Evolutionary conservation across 2,888 invertebrate genomes (phyloP), one percentile per base, ranked within the genome.

Genomic region (Oxyteleia sp.): DNA sequence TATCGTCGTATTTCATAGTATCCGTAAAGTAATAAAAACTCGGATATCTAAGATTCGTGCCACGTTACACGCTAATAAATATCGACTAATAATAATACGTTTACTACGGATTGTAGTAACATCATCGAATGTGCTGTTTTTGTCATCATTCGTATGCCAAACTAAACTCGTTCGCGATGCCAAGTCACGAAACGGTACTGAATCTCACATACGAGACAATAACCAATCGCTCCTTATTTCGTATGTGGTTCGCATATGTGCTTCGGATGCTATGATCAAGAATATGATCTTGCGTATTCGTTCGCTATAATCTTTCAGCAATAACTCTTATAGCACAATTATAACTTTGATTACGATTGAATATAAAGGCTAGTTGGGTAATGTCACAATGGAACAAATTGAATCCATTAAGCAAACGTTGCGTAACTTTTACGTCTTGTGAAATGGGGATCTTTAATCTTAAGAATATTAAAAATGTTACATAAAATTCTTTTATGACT

Each of bases 181-280:
- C 55, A 55, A 55, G 55, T 55, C 55, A 55, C 55, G 55, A 55
- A 55, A 13, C 35, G 20, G 35, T 16, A 18, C 55, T 35, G 35
- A 55, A 55, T 35, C n/a, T 55, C 32, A 16, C 18, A 55, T 35
- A 18, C 11, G 55, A 55, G 35, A 35, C 55, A 55, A 35, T 55
- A 35, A 35, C 55, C 55, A 35, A 55, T 55, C 13, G 35, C 15
- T 55, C n/a, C n/a, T 55, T 55, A 35, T 55, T 35, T 35, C 15
- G n/a, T 35, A 32, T 55, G 35, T 55, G 35, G 16, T 55, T 7
- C 32, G 11, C 57, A 35, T 57, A 35, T 20, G 57, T 38, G 35
- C 20, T 57, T 20, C 38, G 16, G n/a, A 16, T 63, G 5, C 4
- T 11, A n/a, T 23, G 18, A 49, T 49, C 47, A 23, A 4, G 18